Evolutionary conservation across 2,113 vertebrate genomes (phyloP).

Genomic region (Alouatta palliata): DNA sequence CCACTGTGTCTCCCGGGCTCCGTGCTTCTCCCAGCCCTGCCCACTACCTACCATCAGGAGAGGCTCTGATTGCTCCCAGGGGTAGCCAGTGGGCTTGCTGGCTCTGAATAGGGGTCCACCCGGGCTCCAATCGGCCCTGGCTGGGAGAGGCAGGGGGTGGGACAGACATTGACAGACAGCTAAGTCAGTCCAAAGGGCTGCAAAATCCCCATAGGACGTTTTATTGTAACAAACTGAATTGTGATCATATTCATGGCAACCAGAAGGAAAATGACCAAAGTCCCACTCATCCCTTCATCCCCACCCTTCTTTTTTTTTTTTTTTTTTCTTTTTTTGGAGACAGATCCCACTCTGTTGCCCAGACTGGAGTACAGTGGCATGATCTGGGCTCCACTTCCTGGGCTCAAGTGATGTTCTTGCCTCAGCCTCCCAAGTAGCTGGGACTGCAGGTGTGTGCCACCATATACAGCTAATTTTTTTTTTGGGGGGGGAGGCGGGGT

Average conservation of each 20-base stretch:
- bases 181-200: too few species aligned
- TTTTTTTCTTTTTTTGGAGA: too few species aligned
- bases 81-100: background rate
- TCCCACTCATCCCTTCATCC: background rate
- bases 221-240: background rate
- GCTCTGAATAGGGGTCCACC: background rate
- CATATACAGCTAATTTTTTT: too few species aligned
- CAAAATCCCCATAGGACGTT: background rate
- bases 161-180: background rate
- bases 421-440: too few species aligned
- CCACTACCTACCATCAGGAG: background rate
- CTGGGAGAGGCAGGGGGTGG: background rate
- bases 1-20: background rate
- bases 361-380: too few species aligned
- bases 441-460: too few species aligned
- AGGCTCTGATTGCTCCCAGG: background rate
- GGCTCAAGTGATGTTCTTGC: too few species aligned
- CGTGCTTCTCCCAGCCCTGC: background rate
- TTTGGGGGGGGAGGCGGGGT: too few species aligned
- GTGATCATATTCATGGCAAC: background rate
- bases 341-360: too few species aligned
- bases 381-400: too few species aligned
- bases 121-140: background rate
- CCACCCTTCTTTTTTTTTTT: too few species aligned
- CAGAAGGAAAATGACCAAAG: background rate